Base-by-base conservation (phyloP, 2,797 vertebrate species). In the Psittacula echo region DNA sequence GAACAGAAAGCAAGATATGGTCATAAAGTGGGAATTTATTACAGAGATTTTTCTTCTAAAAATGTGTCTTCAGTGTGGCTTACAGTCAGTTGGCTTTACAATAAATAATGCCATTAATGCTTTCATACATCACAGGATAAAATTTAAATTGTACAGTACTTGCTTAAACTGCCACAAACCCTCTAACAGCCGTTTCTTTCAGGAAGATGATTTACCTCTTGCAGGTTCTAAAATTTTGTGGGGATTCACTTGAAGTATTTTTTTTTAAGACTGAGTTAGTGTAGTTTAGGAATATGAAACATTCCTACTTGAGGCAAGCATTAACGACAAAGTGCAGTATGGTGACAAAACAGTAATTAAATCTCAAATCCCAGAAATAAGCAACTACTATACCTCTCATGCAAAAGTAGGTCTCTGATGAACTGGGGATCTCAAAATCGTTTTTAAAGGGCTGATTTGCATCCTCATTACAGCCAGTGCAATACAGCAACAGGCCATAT, bases 71-170 rank as follows among this genome's bases (percentile, higher is more conserved):
- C 53, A 56, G 53, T 16, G 44, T 82, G 93, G 70, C 89, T 89
- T 71, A 53, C 70, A 90, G 67, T 84, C 4, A 0, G 41, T 42
- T 47, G 14, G 68, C 79, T 77, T 93, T 71, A 66, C 67, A 65
- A 66, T 74, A 97, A 97, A 92, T 85, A 82, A 92, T 12, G 65
- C 61, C 79, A 94, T 67, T 85, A 87, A 89, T 90, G 76, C 7
- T 12, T 76, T 91, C 89, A 80, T 75, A 85, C 42, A 74, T 84
- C 70, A 91, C 87, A 60, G 58, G 75, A 93, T 37, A 75, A 88
- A 88, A 94, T 82, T 96, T 95, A 92, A 96, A 90, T 83, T 79
- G 58, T 13, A 89, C 34, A 81, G 42, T 26, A 70, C 68, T 86
- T 44, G 21, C 79, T 71, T 44, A 48, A 77, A 74, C 58, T 76